Percentiles rank a stretch among this genome's conserved stretches.
Conservation (phyloP, 2,113 vertebrate species). For the Girardinichthys multiradiatus region DNA sequence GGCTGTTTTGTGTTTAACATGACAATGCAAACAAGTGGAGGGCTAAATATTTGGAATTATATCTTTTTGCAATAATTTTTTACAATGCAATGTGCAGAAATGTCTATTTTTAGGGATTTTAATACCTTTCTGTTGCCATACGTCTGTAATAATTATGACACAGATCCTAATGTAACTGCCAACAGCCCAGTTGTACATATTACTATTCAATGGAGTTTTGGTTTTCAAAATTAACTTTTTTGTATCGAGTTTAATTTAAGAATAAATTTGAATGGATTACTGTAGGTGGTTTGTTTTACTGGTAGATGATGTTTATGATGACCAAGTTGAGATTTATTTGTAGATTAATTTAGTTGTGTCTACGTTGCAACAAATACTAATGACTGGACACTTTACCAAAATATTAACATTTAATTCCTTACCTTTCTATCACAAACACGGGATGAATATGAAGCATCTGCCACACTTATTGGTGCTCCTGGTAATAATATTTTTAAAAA, state of each 20-base stretch:
- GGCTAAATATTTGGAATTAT: background rate
- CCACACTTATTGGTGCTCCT: background rate
- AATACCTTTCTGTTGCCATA: constrained; percentile 1
- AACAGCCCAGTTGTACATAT: constrained; percentile 4
- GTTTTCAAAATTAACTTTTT: constrained; percentile 37
- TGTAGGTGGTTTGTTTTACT: background rate
- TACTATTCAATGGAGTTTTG: background rate
- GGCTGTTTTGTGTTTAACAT: constrained; percentile 22
- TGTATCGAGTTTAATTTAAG: constrained; percentile 26
- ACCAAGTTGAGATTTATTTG: too few species aligned
- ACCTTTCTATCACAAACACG: background rate
- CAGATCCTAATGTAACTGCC: background rate
- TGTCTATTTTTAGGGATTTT: constrained; percentile 55
- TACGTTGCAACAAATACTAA: too few species aligned
- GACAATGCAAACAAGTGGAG: constrained; percentile 16
- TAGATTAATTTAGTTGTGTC: too few species aligned
- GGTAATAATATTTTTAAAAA: too few species aligned
- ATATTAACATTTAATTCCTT: too few species aligned
- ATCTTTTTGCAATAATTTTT: constrained; percentile 6
- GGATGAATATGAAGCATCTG: background rate
- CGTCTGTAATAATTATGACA: constrained; percentile 23
- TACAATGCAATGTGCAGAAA: constrained; percentile 13
- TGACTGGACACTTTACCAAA: too few species aligned
- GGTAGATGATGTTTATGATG: background rate
- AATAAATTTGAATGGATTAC: constrained; percentile 42